phyloP scores from a whole-genome alignment of 1,140 invertebrate genomes.

The Formica exsecta region DNA sequence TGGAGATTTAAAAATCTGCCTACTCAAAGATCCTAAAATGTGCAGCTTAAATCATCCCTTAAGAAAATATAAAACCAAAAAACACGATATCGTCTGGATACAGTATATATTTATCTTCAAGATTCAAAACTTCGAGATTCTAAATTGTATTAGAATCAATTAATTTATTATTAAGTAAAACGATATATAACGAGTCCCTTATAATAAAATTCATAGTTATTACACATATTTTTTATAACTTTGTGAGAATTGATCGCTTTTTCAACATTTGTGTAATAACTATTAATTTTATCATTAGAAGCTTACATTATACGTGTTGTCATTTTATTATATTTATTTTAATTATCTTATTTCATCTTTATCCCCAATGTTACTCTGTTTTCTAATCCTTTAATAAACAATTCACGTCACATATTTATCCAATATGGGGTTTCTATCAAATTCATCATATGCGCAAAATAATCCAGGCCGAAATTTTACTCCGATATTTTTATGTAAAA shows the following conservation, averaged over 20 bases:
- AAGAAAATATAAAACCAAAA: background rate
- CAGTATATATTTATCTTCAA: background rate
- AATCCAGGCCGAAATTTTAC: no score
- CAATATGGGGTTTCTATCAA: background rate
- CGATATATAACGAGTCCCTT: background rate
- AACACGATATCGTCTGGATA: background rate
- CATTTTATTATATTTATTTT: slow-evolving; percentile 3
- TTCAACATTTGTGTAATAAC: background rate
- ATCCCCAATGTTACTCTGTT: background rate
- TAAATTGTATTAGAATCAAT: background rate
- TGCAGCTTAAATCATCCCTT: background rate
- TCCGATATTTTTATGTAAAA: background rate
- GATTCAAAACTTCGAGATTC: background rate
- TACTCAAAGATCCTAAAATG: background rate
- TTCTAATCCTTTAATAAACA: background rate
- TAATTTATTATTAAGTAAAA: background rate
- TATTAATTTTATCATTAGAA: slow-evolving; percentile 7
- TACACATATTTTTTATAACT: background rate
- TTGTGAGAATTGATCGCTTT: background rate
- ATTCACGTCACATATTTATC: background rate
- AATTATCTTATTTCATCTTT: background rate
- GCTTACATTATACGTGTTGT: background rate
- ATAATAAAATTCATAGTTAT: background rate
- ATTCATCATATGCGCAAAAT: background rate
- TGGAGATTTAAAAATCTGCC: background rate